Conservation (phyloP, 2,797 vertebrate species). For the Choloepus didactylus region DNA sequence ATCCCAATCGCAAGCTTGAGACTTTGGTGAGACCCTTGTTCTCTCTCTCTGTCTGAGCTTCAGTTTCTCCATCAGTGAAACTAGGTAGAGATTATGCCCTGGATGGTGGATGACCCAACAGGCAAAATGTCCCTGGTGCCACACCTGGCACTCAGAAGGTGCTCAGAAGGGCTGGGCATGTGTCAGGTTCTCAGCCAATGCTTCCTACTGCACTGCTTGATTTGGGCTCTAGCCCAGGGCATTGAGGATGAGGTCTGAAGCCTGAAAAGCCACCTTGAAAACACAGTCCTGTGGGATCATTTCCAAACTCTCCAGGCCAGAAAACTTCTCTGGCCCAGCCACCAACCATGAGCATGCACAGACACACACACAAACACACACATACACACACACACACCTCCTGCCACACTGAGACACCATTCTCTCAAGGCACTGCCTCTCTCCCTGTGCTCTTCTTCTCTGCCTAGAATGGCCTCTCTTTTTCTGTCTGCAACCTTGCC, state of each 20-base stretch:
- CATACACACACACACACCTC: not conserved
- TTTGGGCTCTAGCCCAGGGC: rapidly evolving
- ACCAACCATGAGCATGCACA: too few species aligned
- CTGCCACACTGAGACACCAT: rapidly evolving
- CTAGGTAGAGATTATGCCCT: too few species aligned
- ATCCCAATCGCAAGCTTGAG: too few species aligned
- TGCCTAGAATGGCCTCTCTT: not conserved
- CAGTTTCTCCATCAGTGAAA: too few species aligned
- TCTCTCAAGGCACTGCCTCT: rapidly evolving
- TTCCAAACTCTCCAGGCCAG: not conserved
- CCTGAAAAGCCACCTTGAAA: not conserved
- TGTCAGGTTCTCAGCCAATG: rapidly evolving
- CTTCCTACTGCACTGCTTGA: not conserved
- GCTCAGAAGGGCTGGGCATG: not conserved
- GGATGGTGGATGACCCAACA: too few species aligned
- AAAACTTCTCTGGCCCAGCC: not conserved
- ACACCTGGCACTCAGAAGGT: not conserved
- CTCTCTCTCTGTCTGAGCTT: not conserved
- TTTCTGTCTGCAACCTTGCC: not conserved
- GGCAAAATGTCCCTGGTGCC: too few species aligned
- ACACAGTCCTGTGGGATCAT: not conserved
- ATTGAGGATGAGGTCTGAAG: too few species aligned
- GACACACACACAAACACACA: not conserved
- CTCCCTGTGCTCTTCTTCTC: not conserved
- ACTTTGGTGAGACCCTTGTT: too few species aligned